Evolutionary conservation across 64 coral and sea anemone species (phyloP).

Genomic region (Anthopleura sola): DNA sequence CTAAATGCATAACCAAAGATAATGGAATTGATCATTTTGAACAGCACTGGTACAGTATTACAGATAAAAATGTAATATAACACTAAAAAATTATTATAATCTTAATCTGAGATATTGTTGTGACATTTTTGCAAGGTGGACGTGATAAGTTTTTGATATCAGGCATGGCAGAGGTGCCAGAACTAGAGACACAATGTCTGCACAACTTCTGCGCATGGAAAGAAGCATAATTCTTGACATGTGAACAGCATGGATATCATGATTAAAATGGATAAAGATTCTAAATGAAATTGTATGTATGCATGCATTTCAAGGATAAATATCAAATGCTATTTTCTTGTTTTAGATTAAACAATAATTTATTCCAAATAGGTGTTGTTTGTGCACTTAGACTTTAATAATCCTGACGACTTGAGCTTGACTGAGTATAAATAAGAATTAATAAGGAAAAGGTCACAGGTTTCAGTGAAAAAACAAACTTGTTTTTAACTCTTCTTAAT

Average conservation of each 20-base stretch:
- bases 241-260: neutral
- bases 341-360: no score
- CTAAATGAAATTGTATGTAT: neutral
- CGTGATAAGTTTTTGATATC: neutral
- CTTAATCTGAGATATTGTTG: neutral
- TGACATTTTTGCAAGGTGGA: neutral
- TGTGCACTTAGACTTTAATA: neutral
- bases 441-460: neutral
- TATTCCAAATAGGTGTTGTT: neutral
- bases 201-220: neutral
- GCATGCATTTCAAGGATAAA: no score
- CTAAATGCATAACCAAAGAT: neutral
- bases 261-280: neutral
- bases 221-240: neutral
- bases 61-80: neutral
- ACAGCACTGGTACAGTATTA: neutral
- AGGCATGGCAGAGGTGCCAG: neutral
- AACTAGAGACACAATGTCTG: neutral
- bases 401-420: neutral
- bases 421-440: neutral
- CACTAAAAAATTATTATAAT: neutral
- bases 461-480: neutral
- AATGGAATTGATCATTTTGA: neutral
- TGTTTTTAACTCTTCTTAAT: neutral
- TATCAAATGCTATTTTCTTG: no score